Percentiles rank a stretch among this genome's conserved stretches.
These are phyloP conservation scores for Fistularia commersonii DNA, from an alignment of 2,797 vertebrate species.

Conservation along the genomic window DNA sequence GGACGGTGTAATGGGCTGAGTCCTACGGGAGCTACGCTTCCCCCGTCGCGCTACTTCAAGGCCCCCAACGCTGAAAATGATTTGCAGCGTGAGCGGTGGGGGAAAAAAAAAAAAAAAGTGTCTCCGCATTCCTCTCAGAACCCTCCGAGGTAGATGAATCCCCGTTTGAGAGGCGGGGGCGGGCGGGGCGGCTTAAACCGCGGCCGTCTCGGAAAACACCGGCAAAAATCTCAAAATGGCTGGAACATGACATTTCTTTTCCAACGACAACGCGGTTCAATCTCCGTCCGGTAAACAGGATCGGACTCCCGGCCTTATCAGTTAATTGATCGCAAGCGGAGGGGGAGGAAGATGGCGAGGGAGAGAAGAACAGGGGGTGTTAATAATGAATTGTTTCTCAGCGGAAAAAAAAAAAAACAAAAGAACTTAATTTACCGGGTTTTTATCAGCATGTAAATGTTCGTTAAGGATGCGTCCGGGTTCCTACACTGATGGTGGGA, in stretches of 20 bases:
- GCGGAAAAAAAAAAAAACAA: constrained; percentile 63
- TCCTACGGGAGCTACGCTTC: constrained; percentile 40
- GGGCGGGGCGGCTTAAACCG: no score
- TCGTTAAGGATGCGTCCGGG: constrained; percentile 30
- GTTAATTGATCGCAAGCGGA: constrained; percentile 53
- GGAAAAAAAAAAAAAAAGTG: constrained; percentile 31
- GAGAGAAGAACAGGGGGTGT: constrained; percentile 2
- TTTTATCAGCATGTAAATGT: constrained; percentile 50
- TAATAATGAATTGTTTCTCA: constrained; percentile 71
- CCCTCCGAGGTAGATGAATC: constrained; percentile 31
- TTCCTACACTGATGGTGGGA: no score
- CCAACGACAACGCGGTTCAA: no score
- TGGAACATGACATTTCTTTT: no score
- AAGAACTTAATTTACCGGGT: constrained; percentile 67
- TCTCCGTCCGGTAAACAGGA: constrained; percentile 41
- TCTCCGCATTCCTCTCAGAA: constrained; percentile 27
- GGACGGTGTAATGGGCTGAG: constrained; percentile 48
- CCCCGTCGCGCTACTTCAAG: constrained; percentile 19
- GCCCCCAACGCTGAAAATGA: constrained; percentile 42
- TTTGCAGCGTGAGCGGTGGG: no score
- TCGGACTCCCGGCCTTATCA: constrained; percentile 64
- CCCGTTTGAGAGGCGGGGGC: constrained; percentile 12
- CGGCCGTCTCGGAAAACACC: no score
- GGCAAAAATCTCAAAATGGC: no score
- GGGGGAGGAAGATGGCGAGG: constrained; percentile 42